phyloP scores from a whole-genome alignment of 2,113 vertebrate species.

The Lamprologus tigripictilis region DNA sequence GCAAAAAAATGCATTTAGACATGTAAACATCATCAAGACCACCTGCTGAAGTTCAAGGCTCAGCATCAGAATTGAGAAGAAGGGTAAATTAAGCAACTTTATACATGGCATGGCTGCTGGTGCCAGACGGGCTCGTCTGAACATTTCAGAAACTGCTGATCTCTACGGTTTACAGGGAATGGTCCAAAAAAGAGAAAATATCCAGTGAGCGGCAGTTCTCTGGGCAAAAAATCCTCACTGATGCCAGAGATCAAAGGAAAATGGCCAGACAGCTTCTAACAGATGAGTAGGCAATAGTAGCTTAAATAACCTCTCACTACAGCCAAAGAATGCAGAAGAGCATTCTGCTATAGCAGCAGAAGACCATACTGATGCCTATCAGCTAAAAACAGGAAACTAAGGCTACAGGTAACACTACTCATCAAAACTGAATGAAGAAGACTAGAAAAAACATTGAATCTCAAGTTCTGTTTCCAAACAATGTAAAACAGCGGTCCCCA shows the following conservation, averaged over 20 bases:
- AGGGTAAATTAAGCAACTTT: background rate
- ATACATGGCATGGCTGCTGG: fast-evolving
- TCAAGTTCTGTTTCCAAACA: background rate
- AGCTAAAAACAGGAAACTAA: background rate
- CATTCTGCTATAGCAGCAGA: background rate
- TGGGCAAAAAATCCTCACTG: fast-evolving
- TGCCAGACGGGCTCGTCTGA: fast-evolving
- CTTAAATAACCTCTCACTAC: fast-evolving
- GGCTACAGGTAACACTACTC: too few relatives aligned
- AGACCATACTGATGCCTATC: background rate
- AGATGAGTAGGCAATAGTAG: background rate
- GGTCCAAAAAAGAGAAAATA: background rate
- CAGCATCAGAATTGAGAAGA: background rate
- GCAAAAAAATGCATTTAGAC: background rate
- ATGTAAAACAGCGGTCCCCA: fast-evolving
- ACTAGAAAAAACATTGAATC: background rate
- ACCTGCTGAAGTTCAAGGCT: background rate
- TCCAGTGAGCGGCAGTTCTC: background rate
- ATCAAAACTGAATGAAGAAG: background rate
- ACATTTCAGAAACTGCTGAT: background rate
- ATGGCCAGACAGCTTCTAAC: background rate
- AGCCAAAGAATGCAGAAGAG: background rate
- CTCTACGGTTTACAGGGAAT: background rate
- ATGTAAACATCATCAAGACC: background rate
- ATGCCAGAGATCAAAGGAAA: background rate